Base-by-base conservation (phyloP, 2,888 invertebrate species). In the Nomada ruficornis region DNA sequence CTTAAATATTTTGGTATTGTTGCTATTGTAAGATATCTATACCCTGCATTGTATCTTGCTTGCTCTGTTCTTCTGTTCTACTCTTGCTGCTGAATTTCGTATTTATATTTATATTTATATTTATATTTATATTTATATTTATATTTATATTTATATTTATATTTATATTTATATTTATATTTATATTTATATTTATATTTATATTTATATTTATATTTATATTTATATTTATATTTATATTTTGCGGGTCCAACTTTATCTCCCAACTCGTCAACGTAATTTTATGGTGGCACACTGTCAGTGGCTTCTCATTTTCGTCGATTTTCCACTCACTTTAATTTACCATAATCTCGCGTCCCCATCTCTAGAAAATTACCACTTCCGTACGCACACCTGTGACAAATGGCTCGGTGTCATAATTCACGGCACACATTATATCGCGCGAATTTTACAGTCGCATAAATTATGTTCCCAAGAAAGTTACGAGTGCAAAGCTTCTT, bases 241-340 rank as follows among this genome's bases (percentile, higher is more conserved):
- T 29, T 29, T 26, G 26, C 26, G 26, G 26, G 26, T 26, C 26
- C 26, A 29, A 7, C n/a, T 18, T 15, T 77, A 72, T 50, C 63
- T 63, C 7, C 10, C 29, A 63, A 18, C 42, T 29, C n/a, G 29
- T n/a, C 9, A 36, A 64, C n/a, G 36, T 15, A 50, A 59, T 54
- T 57, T 42, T 52, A 79, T 64, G 64, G 10, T 50, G 77, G 69
- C n/a, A 36, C 23, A 47, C 2, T 77, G 69, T 69, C 78, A 18
- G 4, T 68, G 26, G 10, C 20, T 50, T 23, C 20, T 5, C n/a
- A 60, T 42, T 59, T 59, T 13, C 47, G 15, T n/a, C n/a, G 42
- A 42, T 60, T 60, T 60, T 59, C 52, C 23, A 36, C 10, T 42
- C 15, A 13, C 5, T 20, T 70, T 44, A 26, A 13, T 44, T 15